Evolutionary conservation across 2,888 invertebrate genomes (phyloP), one percentile per base, ranked within the genome.

Genomic region (Nycteola revayana): DNA sequence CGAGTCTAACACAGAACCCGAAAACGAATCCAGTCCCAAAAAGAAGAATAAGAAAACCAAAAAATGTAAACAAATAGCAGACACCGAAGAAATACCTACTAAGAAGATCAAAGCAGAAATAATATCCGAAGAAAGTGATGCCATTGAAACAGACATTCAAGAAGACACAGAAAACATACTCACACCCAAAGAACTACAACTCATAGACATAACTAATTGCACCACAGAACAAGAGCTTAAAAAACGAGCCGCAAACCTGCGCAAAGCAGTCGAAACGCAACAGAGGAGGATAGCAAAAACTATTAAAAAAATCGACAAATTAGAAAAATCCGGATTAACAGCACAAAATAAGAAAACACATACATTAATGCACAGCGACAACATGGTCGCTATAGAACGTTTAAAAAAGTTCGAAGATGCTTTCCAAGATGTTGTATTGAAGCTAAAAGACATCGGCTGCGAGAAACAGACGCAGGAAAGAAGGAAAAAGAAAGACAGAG

Each of bases 361-460:
- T 42, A 78, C 79, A 2, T 78, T 83, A 0, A 80, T 87, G 81
- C 75, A 79, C 7, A 44, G 55, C 2, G 83, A 86, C 22, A 81
- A 73, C 52, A 20, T 75, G 2, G 34, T 70, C 0, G 42, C 76
- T 7, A 47, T 81, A 43, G 66, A 79, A 22, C 49, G 78, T 17
- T 44, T 72, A 0, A 47, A 62, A 4, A 75, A 71, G 26, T 29
- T 88, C n/a, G 24, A 60, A 8, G 67, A 75, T 32, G 69, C 67
- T 0, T 54, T 79, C 10, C 40, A 51, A 9, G 29, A 40, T 7
- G 75, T 63, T 1, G 70, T 77, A 36, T 64, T 61, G 0, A 55
- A 55, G 10, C 23, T 55, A 1, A 56, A 42, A 22, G 52, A 44
- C 7, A 22, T 25, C 65, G 76, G 47, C 28, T 71, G 1, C 57